Evolutionary conservation across 1,140 invertebrate genomes (phyloP), one percentile per base, ranked within the genome.

Genomic region (Drosophila azteca): DNA sequence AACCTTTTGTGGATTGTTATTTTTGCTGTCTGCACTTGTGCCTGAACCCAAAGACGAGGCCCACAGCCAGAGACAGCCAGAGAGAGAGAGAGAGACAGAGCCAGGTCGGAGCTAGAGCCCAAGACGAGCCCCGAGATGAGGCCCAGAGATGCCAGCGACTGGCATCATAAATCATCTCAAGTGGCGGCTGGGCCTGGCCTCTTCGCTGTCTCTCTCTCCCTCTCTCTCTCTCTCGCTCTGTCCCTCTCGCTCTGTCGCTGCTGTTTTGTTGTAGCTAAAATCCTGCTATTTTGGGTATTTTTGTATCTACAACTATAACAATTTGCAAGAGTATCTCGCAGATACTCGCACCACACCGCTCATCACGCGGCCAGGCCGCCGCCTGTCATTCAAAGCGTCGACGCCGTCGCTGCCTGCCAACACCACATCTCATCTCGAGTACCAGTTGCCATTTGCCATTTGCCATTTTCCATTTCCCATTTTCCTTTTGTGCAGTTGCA

Each of bases 111-210:
- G 31, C 31, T 11, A 11, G 35, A 39, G 35, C 31, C 9, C 31
- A 11, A 35, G 31, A 35, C 31, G 9, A 35, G 31, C 11, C 35
- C 35, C 35, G 35, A 39, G 35, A 13, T 39, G 11, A 39, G 35
- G 35, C 35, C 35, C 11, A 39, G 35, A 39, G 11, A 39, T 39
- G 35, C 11, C 35, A 39, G 35, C 64, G 70, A 59, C 77, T 81
- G 78, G 82, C 82, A 87, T 87, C 83, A 88, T 87, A 87, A 87
- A 87, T 87, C 82, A 87, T 87, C 79, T 87, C 83, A 82, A 87
- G 82, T 87, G 79, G 81, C 75, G 75, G 71, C 71, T 44, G 59
- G 53, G 63, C 62, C 62, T 70, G 67, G 55, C 48, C 55, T 31
- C 39, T 35, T 29, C 11, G 26, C 64, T 15, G 44, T 35, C 22